phyloP scores from a whole-genome alignment of 2,113 vertebrate genomes.

The Actinemys pallida region DNA sequence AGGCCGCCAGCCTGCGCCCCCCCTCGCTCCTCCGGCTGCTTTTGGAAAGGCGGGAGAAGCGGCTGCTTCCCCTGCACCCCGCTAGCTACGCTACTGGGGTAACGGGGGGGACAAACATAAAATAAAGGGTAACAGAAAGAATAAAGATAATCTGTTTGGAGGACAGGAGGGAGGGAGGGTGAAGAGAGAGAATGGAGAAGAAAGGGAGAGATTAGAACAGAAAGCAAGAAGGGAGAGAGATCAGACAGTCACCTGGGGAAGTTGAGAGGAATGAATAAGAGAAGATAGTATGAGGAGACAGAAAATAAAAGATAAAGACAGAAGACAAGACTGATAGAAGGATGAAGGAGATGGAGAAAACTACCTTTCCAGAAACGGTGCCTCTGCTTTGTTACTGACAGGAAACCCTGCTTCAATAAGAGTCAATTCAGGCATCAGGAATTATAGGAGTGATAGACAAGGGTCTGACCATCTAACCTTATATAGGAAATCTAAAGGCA shows the following conservation, averaged over 20 bases:
- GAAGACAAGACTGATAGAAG: background rate
- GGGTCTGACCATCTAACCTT: background rate
- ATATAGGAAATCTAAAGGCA: background rate
- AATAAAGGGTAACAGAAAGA: background rate
- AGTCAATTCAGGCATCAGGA: background rate
- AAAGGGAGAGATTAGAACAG: background rate
- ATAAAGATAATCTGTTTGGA: background rate
- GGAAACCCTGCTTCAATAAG: accelerated
- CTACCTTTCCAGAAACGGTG: too few species aligned
- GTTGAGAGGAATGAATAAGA: background rate
- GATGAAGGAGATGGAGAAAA: background rate
- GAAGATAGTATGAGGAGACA: accelerated
- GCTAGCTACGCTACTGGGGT: too few species aligned
- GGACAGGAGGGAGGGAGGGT: background rate
- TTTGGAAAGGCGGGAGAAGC: too few species aligned
- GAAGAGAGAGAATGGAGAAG: background rate
- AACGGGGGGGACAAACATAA: background rate
- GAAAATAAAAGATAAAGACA: background rate
- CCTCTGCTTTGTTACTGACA: background rate
- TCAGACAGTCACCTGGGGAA: background rate
- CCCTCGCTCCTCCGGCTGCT: too few species aligned
- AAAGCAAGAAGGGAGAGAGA: background rate
- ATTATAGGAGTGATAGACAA: background rate
- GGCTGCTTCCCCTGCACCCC: too few species aligned
- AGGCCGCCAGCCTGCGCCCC: too few species aligned